phyloP scores from a whole-genome alignment of 2,113 vertebrate genomes.

The Bambusicola thoracicus region DNA sequence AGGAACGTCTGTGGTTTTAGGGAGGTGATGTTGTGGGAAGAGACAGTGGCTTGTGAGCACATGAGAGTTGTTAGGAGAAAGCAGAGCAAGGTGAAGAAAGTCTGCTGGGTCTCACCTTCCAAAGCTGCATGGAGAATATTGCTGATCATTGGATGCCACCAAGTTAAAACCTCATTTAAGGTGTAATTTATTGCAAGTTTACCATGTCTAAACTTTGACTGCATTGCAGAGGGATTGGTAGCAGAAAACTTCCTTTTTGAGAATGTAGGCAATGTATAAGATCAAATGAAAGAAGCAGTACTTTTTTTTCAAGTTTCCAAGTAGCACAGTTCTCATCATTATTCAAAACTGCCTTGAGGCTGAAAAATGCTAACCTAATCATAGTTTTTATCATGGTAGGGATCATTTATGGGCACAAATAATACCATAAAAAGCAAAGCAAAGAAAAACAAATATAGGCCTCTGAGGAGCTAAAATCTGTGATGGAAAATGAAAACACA shows the following conservation, averaged over 20 bases:
- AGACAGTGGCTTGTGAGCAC: not conserved
- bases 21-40: not conserved
- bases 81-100: accelerated
- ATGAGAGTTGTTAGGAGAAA: not conserved
- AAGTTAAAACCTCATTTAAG: not conserved
- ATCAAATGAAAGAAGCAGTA: not conserved
- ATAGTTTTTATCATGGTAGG: not conserved
- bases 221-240: not conserved
- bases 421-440: not conserved
- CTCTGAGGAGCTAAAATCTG: not conserved
- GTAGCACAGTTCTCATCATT: not conserved
- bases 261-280: not conserved
- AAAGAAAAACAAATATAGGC: not conserved
- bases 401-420: conserved; percentile 26
- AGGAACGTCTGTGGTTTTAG: not conserved
- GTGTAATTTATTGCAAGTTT: not conserved
- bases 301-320: not conserved
- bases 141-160: not conserved
- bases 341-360: conserved; percentile 6
- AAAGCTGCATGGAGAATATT: not conserved
- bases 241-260: not conserved
- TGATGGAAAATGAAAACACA: not conserved
- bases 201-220: not conserved
- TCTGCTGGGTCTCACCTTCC: not conserved
- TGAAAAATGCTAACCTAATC: not conserved